phyloP scores from a whole-genome alignment of 2,797 vertebrate genomes.

The Sardinella longiceps region DNA sequence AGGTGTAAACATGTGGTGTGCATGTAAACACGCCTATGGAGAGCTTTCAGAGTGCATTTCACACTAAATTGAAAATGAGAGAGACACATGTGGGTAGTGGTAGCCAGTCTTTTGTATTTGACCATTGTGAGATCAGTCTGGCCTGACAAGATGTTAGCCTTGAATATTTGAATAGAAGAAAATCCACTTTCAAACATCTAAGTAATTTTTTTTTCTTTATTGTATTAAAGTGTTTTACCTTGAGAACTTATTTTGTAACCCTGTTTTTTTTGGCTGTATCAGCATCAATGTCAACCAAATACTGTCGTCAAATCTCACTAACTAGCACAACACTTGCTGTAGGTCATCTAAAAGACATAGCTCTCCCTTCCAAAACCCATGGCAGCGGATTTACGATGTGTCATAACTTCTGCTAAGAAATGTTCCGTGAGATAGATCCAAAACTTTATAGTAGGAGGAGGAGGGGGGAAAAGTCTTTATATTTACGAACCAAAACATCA shows the following conservation, averaged over 20 bases:
- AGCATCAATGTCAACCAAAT: neutral
- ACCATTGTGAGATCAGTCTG: neutral
- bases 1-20: too few relatives aligned
- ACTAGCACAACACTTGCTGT: neutral
- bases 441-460: conserved; percentile 5
- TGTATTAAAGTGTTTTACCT: neutral
- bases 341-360: neutral
- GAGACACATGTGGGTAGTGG: too few relatives aligned
- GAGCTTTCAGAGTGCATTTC: too few relatives aligned
- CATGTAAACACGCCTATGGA: too few relatives aligned
- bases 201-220: neutral
- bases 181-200: neutral
- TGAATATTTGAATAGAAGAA: neutral
- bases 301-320: neutral
- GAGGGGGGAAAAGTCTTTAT: neutral
- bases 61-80: too few relatives aligned
- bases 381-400: neutral
- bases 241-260: neutral
- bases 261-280: neutral
- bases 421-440: neutral
- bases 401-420: neutral
- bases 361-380: neutral
- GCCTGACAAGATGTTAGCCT: neutral
- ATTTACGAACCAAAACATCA: neutral
- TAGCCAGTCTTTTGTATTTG: neutral